These are phyloP conservation scores for Teleogryllus oceanicus DNA, from an alignment of 2,888 invertebrate species.

Conservation along the genomic window DNA sequence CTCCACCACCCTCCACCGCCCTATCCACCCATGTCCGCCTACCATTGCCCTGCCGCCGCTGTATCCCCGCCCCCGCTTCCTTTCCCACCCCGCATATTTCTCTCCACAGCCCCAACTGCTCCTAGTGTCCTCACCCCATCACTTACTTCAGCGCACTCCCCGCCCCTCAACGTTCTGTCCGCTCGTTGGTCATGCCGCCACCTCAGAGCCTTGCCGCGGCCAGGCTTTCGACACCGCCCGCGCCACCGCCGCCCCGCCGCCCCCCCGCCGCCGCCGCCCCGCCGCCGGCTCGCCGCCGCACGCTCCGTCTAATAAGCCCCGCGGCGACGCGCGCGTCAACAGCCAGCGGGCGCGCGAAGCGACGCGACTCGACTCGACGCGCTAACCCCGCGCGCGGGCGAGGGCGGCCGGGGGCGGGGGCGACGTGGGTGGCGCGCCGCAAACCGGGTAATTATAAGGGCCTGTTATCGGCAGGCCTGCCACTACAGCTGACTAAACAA, in stretches of 20 bases:
- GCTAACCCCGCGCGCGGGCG: neutral
- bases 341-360: neutral
- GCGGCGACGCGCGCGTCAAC: neutral
- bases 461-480: constrained; percentile 18
- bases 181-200: neutral
- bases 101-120: neutral
- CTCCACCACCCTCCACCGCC: too few species aligned
- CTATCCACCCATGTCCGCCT: neutral
- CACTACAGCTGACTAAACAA: constrained; percentile 18
- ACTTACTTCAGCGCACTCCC: neutral
- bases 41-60: neutral
- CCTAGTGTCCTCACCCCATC: too few species aligned
- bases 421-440: constrained; percentile 2
- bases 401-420: neutral
- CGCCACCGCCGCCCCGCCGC: neutral
- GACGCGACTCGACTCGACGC: neutral
- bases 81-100: neutral
- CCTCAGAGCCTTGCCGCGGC: too few species aligned
- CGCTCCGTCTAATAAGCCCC: neutral
- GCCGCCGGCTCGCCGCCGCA: neutral
- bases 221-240: too few species aligned
- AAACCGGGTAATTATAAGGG: constrained; percentile 10
- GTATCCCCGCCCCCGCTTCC: neutral
- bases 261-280: neutral
- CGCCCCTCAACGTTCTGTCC: neutral